Evolutionary conservation across 2,888 invertebrate genomes (phyloP).

Genomic region (Heteropelma amictum): DNA sequence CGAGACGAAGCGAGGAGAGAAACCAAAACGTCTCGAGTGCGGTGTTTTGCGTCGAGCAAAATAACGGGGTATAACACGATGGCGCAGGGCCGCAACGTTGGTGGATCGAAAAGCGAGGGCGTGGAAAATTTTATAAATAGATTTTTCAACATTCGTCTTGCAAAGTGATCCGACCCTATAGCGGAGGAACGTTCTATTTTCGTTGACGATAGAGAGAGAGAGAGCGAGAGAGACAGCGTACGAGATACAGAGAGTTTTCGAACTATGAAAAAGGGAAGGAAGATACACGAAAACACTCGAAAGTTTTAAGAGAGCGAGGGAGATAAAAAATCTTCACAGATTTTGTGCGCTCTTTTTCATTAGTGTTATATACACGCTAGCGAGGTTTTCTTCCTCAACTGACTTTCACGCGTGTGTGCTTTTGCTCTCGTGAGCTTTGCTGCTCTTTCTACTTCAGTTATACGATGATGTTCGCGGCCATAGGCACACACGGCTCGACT

Average conservation of each 20-base stretch:
- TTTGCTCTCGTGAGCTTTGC: slow-evolving; percentile 12
- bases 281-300: background rate
- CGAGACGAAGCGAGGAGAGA: background rate
- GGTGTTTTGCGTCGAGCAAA: slow-evolving; percentile 36
- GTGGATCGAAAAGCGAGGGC: slow-evolving; percentile 58
- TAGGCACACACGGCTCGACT: slow-evolving; percentile 34
- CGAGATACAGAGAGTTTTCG: slow-evolving; percentile 8
- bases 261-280: slow-evolving; percentile 26
- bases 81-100: slow-evolving; percentile 68
- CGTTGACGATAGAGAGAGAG: slow-evolving; percentile 38
- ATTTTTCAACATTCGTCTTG: slow-evolving; percentile 62
- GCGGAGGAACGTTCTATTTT: slow-evolving; percentile 66
- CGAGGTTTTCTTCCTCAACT: slow-evolving; percentile 19
- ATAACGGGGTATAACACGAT: slow-evolving; percentile 15
- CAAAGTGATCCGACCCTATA: slow-evolving; percentile 72
- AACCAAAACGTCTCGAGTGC: slow-evolving; percentile 41
- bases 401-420: slow-evolving; percentile 19
- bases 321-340: slow-evolving; percentile 33
- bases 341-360: slow-evolving; percentile 19
- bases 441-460: slow-evolving; percentile 41
- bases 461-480: slow-evolving; percentile 43
- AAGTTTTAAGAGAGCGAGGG: slow-evolving; percentile 16
- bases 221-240: slow-evolving; percentile 26
- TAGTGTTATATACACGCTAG: slow-evolving; percentile 19
- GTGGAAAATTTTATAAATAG: slow-evolving; percentile 69